Percentiles rank a stretch among this genome's conserved stretches.
phyloP scores from a whole-genome alignment of 2,888 invertebrate genomes.

The Tachina lurida region DNA sequence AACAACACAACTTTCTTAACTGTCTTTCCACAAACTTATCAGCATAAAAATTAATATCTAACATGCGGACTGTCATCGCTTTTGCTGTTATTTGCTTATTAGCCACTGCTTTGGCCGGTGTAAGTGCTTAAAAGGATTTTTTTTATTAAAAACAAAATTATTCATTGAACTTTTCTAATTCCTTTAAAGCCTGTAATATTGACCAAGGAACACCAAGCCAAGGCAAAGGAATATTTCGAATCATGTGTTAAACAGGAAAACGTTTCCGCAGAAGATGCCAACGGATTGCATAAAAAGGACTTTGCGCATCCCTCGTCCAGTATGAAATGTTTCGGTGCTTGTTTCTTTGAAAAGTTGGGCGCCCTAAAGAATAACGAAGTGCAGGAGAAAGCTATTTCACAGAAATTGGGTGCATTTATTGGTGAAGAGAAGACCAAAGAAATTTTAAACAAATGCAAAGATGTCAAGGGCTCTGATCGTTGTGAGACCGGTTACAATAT shows the following conservation, averaged over 20 bases:
- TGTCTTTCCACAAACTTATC: conserved; percentile 6
- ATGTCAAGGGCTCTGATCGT: conserved; percentile 74
- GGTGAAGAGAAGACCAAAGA: conserved; percentile 76
- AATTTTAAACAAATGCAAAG: conserved; percentile 56
- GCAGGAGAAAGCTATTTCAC: conserved; percentile 73
- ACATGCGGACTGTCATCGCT: conserved; percentile 76
- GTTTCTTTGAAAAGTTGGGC: conserved; percentile 79
- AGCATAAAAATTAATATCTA: conserved; percentile 17
- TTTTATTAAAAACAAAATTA: neutral
- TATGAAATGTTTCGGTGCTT: conserved; percentile 79
- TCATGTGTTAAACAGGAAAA: conserved; percentile 75
- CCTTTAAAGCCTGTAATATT: conserved; percentile 72
- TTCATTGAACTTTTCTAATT: neutral
- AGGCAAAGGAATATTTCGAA: conserved; percentile 73
- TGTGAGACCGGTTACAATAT: conserved; percentile 78
- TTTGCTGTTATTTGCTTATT: conserved; percentile 74
- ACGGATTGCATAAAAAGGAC: conserved; percentile 75
- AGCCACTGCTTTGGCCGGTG: conserved; percentile 73
- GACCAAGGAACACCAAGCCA: conserved; percentile 76
- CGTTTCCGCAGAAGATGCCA: conserved; percentile 74
- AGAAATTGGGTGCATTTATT: conserved; percentile 73
- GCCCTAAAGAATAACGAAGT: conserved; percentile 77
- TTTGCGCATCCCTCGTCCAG: conserved; percentile 74
- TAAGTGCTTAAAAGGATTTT: conserved; percentile 70
- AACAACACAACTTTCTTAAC: conserved; percentile 34